phyloP scores from a whole-genome alignment of 2,113 vertebrate genomes.

The Shinisaurus crocodilurus region DNA sequence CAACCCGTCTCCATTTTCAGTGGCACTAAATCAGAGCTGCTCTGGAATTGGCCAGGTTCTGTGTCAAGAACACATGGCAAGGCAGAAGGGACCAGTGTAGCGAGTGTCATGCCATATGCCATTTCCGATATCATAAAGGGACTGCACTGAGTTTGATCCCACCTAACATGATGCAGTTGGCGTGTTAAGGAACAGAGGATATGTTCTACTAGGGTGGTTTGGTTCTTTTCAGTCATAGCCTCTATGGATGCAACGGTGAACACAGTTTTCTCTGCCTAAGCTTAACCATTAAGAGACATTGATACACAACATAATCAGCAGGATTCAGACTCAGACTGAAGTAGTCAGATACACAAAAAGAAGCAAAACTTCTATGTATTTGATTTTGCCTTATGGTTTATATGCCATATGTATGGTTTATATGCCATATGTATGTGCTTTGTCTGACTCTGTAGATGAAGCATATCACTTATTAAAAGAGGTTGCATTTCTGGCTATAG shows the following conservation, averaged over 20 bases:
- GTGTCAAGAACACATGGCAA: conserved; percentile 27
- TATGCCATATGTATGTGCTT: neutral
- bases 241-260: neutral
- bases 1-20: conserved; percentile 41
- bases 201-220: neutral
- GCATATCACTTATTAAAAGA: too few relatives aligned
- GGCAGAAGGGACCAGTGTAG: neutral
- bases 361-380: neutral
- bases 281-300: neutral
- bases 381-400: neutral
- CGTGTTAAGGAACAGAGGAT: neutral
- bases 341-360: neutral
- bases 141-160: neutral
- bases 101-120: conserved; percentile 38
- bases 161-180: neutral
- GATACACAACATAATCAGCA: neutral
- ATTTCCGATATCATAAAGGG: conserved; percentile 28
- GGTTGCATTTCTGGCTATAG: neutral
- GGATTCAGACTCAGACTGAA: neutral
- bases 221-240: neutral
- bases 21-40: conserved; percentile 21
- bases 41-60: conserved; percentile 33
- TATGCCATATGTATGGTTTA: too few relatives aligned
- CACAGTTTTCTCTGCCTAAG: conserved; percentile 16
- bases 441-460: neutral